Evolutionary conservation across 2,888 invertebrate genomes (phyloP).

Genomic region (Pachydiplax longipennis): DNA sequence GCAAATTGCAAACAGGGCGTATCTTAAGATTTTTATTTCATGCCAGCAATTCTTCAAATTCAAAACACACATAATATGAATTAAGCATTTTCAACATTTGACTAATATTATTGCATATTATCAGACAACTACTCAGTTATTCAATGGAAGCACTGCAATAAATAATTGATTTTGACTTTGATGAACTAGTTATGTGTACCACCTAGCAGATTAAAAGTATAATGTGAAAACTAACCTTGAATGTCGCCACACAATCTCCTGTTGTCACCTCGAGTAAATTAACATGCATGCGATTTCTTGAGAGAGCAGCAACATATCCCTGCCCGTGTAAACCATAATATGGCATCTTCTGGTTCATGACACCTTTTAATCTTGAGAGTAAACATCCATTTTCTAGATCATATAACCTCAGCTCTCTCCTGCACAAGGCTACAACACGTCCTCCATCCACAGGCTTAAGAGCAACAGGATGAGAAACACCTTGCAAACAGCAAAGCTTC

Average conservation of each 20-base stretch:
- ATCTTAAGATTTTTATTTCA: too few species aligned
- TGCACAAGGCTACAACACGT: constrained; percentile 80
- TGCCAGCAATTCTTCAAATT: too few species aligned
- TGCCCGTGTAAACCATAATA: constrained; percentile 85
- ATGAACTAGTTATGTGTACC: neutral
- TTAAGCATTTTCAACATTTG: too few species aligned
- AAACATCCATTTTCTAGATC: constrained; percentile 76
- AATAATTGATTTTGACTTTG: too few species aligned
- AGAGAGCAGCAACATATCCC: constrained; percentile 80
- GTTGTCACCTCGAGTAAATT: constrained; percentile 85
- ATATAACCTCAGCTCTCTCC: constrained; percentile 80
- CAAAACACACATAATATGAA: too few species aligned
- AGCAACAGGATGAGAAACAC: constrained; percentile 79
- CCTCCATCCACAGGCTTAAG: constrained; percentile 76
- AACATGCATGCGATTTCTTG: constrained; percentile 88
- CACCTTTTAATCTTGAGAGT: constrained; percentile 71
- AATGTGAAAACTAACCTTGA: constrained; percentile 64
- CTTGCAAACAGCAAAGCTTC: constrained; percentile 67
- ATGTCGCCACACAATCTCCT: constrained; percentile 84
- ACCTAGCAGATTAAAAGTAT: neutral
- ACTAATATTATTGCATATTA: too few species aligned
- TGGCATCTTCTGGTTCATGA: constrained; percentile 94
- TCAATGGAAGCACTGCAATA: too few species aligned
- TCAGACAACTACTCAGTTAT: too few species aligned
- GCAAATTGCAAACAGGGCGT: too few species aligned